Evolutionary conservation across 2,113 vertebrate genomes (phyloP).

Genomic region (Falco punctatus): DNA sequence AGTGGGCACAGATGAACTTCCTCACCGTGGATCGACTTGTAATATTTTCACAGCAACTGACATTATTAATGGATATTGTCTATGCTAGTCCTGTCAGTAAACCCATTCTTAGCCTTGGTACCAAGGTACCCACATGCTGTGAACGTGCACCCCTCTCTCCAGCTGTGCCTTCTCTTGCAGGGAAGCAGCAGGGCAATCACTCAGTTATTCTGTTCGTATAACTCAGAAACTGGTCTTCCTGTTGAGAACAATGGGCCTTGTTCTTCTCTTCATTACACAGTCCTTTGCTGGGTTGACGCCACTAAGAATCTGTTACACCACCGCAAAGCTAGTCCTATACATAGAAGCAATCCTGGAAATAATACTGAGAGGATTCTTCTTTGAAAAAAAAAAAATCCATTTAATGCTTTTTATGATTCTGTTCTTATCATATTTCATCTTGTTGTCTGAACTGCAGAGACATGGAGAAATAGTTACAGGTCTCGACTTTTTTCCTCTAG

Average conservation of each 20-base stretch:
- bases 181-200: background rate
- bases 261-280: background rate
- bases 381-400: background rate
- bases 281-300: background rate
- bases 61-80: background rate
- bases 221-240: background rate
- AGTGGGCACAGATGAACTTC: background rate
- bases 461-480: background rate
- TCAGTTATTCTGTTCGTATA: background rate
- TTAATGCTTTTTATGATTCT: background rate
- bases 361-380: background rate
- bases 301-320: background rate
- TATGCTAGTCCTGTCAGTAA: background rate
- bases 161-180: background rate
- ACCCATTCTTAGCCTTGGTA: background rate
- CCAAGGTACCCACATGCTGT: background rate
- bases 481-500: background rate
- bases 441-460: constrained; percentile 2
- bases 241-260: background rate
- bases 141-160: background rate
- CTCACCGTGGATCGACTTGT: background rate
- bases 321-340: background rate
- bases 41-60: background rate
- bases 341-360: background rate
- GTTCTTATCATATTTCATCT: background rate